Percentiles rank a stretch among this genome's conserved stretches.
These are phyloP conservation scores for Parnassius glacialis DNA, from an alignment of 2,888 invertebrate species.

Conservation along the genomic window DNA sequence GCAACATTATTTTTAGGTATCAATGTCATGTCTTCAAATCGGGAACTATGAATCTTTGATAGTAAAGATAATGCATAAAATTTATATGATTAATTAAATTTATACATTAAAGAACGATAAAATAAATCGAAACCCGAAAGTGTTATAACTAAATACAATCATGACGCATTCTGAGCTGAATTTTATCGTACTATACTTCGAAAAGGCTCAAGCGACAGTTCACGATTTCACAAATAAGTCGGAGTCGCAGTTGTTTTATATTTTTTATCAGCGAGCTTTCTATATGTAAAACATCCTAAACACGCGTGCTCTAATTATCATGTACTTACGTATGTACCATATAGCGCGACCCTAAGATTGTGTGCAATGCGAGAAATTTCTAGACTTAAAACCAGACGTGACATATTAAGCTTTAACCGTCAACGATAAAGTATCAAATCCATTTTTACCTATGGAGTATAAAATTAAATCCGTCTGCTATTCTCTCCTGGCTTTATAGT, in stretches of 20 bases:
- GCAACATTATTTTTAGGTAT: too few relatives aligned
- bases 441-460: conserved; percentile 30
- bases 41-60: too few relatives aligned
- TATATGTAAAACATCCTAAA: conserved; percentile 41
- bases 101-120: background rate
- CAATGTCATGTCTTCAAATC: too few relatives aligned
- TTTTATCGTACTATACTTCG: conserved; percentile 1
- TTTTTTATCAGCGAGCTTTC: conserved; percentile 50
- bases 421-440: conserved; percentile 32
- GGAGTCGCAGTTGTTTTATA: conserved; percentile 43
- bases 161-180: conserved; percentile 1
- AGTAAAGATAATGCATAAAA: too few relatives aligned
- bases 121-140: background rate
- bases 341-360: conserved; percentile 32
- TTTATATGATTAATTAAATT: too few relatives aligned
- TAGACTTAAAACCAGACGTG: conserved; percentile 24
- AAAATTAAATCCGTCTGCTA: conserved; percentile 58
- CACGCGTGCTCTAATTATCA: conserved; percentile 41
- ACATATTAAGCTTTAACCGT: conserved; percentile 31
- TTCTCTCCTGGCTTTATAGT: conserved; percentile 60
- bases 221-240: conserved; percentile 35
- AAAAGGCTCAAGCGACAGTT: conserved; percentile 6
- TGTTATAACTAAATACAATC: conserved; percentile 3
- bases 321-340: conserved; percentile 23
- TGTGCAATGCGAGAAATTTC: conserved; percentile 31